Base-by-base conservation (phyloP, 2,888 invertebrate genomes). In the Diarsia brunnea region DNA sequence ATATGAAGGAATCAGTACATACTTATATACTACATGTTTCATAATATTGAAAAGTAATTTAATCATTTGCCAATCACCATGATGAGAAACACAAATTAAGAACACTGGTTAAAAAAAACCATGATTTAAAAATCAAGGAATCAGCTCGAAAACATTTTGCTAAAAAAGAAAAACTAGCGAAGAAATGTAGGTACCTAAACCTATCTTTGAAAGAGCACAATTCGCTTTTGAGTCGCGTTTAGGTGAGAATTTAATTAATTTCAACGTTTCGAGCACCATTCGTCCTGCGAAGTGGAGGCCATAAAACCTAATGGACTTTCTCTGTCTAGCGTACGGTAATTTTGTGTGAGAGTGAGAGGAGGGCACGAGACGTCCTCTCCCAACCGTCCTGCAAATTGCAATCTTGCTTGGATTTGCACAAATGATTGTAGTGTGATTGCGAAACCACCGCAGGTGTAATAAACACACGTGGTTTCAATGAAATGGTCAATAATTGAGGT, bases 241-340 rank as follows among this genome's bases (percentile, higher is more conserved):
- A 92, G 91, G 92, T 93, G 93, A 88, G 93, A 94, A 95, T 95
- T 95, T 95, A 95, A 96, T 95, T 95, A 95, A 95, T 95, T 95
- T 94, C 91, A 91, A 90, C 93, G 92, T 92, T 94, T 91, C 91
- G 89, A 92, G 92, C 90, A 92, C 95, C 92, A 94, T 95, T 92
- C 94, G 93, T 94, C 94, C 94, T 93, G 91, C 89, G 88, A 92
- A 93, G 94, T 91, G 82, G 73, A 92, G 92, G 92, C 94, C 94
- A 94, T 95, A 95, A 95, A 95, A 95, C 95, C 93, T 96, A 96
- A 96, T 96, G 96, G 96, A 95, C 93, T 96, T 95, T 95, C 93
- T 90, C 92, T 95, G 95, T 96, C 94, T 94, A 91, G 93, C 92
- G 87, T 85, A 87, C 88, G 93, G 94, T 95, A 94, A 95, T 95